These are phyloP conservation scores for Corvus moneduloides DNA, from an alignment of 2,113 vertebrate genomes.

Conservation along the genomic window DNA sequence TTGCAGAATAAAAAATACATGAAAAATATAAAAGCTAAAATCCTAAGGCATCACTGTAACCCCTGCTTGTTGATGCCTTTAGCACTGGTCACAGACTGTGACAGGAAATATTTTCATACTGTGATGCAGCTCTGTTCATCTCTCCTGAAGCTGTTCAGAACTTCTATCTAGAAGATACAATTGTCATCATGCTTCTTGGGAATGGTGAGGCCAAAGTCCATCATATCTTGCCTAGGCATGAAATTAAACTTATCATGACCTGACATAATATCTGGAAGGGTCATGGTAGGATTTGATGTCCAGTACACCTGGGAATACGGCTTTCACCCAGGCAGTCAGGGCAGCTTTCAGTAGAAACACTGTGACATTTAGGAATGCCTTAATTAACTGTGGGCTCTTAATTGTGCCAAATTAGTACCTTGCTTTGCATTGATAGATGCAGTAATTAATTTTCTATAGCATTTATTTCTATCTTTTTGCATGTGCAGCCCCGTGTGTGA, in stretches of 20 bases:
- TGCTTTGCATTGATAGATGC: background rate
- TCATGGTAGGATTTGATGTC: background rate
- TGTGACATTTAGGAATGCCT: background rate
- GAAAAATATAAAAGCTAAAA: background rate
- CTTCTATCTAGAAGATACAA: background rate
- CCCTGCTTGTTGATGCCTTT: background rate
- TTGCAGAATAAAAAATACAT: background rate
- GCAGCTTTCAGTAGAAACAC: background rate
- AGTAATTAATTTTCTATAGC: background rate
- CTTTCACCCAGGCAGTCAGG: background rate
- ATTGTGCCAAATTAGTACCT: background rate
- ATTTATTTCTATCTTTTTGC: background rate
- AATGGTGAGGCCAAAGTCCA: background rate
- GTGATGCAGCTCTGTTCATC: background rate
- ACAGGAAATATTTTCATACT: background rate
- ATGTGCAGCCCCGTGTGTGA: background rate
- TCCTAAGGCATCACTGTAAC: background rate
- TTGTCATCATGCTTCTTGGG: background rate
- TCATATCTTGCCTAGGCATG: background rate
- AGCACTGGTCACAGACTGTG: background rate
- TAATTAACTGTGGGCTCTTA: background rate
- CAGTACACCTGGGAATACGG: background rate
- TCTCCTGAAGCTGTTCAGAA: background rate
- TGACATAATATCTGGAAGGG: fast-evolving
- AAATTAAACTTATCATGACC: background rate